These are phyloP conservation scores for Parasteatoda tepidariorum DNA, from an alignment of 1,140 invertebrate genomes.

Conservation along the genomic window DNA sequence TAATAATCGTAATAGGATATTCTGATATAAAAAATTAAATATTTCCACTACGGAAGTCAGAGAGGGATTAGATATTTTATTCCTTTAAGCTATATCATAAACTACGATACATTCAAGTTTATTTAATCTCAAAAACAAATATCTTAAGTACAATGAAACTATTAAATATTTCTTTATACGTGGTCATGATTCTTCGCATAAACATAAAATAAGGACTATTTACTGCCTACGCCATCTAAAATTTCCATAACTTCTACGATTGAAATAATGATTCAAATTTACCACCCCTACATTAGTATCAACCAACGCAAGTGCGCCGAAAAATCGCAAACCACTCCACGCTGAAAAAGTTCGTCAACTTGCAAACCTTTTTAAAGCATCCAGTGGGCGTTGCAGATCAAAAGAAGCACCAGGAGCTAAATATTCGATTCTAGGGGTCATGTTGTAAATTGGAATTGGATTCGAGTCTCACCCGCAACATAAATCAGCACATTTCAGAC, in stretches of 20 bases:
- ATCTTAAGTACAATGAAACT: neutral
- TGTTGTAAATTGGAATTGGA: slow-evolving; percentile 57
- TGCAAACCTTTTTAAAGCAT: neutral
- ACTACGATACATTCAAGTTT: too few species aligned
- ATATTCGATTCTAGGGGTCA: slow-evolving; percentile 44
- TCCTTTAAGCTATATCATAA: too few species aligned
- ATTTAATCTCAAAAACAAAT: neutral
- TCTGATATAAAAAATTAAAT: too few species aligned
- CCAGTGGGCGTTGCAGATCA: slow-evolving; percentile 48
- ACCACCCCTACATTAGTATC: slow-evolving; percentile 16
- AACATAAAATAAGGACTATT: neutral
- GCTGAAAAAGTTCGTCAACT: slow-evolving; percentile 21
- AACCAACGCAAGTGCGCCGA: slow-evolving; percentile 19
- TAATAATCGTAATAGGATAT: too few species aligned
- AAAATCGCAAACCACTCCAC: neutral
- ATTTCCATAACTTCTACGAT: slow-evolving; percentile 20
- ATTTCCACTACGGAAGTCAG: too few species aligned
- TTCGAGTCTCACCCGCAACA: slow-evolving; percentile 45
- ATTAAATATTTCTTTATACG: neutral
- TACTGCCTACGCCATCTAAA: slow-evolving; percentile 8
- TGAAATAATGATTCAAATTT: slow-evolving; percentile 2
- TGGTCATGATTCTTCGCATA: neutral
- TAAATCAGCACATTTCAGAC: slow-evolving; percentile 44
- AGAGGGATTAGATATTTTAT: too few species aligned
- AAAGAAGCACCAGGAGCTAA: slow-evolving; percentile 51